Conservation (phyloP, 2,888 invertebrate species). For the Cephalotes varians region DNA sequence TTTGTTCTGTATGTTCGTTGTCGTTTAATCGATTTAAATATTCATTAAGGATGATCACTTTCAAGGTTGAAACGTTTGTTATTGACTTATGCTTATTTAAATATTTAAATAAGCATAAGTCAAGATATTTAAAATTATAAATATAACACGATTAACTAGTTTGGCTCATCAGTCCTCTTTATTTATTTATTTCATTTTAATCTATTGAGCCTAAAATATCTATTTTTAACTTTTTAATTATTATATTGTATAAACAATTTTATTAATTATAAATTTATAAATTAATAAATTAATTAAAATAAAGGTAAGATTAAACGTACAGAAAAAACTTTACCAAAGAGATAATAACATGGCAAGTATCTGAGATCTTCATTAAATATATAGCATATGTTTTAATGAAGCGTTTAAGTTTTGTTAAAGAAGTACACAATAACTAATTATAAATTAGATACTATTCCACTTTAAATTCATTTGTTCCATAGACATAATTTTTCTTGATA, state of each 20-base stretch:
- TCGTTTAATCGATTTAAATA: too few species aligned
- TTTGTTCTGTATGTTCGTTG: too few species aligned
- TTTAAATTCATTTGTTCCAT: background rate
- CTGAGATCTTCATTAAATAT: conserved; percentile 14
- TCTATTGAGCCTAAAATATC: too few species aligned
- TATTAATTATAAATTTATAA: conserved; percentile 13
- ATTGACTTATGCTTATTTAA: too few species aligned
- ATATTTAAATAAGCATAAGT: too few species aligned
- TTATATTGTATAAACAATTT: conserved; percentile 14
- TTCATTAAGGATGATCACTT: too few species aligned
- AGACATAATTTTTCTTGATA: background rate
- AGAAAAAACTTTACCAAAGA: background rate
- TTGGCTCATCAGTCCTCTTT: too few species aligned
- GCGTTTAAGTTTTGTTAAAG: background rate
- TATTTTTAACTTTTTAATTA: too few species aligned
- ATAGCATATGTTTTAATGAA: conserved; percentile 3
- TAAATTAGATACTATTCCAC: background rate
- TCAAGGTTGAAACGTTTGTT: too few species aligned
- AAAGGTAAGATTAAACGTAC: background rate
- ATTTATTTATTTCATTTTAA: too few species aligned
- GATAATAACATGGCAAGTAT: conserved; percentile 19
- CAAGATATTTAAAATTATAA: background rate
- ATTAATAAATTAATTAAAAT: conserved; percentile 18
- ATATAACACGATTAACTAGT: conserved; percentile 13
- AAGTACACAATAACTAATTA: background rate